Evolutionary conservation across 2,797 vertebrate species (phyloP).

Genomic region (Danio aesculapii): DNA sequence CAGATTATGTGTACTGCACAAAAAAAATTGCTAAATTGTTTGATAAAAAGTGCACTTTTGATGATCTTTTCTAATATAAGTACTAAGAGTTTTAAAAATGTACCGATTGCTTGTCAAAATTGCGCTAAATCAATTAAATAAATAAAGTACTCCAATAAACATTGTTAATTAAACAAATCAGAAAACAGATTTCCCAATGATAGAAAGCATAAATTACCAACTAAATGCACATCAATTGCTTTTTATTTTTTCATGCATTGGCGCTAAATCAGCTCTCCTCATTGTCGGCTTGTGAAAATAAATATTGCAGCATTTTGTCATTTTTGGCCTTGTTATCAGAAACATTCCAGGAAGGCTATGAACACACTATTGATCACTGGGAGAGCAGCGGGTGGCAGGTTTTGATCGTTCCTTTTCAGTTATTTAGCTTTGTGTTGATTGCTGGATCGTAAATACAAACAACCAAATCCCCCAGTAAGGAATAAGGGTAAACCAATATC

Average conservation of each 20-base stretch:
- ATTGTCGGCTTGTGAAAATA: not conserved
- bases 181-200: too few relatives aligned
- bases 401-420: not conserved
- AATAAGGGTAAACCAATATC: conserved; percentile 5
- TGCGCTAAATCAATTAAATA: too few relatives aligned
- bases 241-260: not conserved
- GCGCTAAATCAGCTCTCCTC: too few relatives aligned
- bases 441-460: conserved; percentile 15
- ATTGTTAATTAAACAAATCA: too few relatives aligned
- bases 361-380: not conserved
- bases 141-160: too few relatives aligned
- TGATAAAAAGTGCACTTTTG: too few relatives aligned
- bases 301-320: not conserved
- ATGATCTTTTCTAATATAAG: too few relatives aligned
- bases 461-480: not conserved
- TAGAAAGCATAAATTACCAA: not conserved
- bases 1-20: too few relatives aligned
- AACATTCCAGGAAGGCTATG: not conserved
- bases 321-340: not conserved
- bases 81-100: too few relatives aligned
- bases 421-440: conserved; percentile 26
- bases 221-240: not conserved
- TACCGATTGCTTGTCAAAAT: too few relatives aligned
- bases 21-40: too few relatives aligned
- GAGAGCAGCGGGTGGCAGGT: not conserved